Conservation (phyloP, 2,113 vertebrate species). For the Elaphurus davidianus region DNA sequence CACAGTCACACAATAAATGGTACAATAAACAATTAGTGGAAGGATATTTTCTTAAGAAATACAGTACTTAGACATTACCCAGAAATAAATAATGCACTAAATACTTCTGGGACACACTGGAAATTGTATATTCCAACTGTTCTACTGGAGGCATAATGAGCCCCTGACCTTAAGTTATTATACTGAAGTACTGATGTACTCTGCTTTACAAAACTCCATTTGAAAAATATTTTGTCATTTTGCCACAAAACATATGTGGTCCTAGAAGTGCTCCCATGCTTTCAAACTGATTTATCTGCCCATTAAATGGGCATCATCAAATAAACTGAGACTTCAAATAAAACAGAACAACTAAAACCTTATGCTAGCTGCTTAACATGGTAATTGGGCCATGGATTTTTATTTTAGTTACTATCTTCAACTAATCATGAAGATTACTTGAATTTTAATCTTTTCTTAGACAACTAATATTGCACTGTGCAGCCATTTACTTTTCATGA, state of each 20-base stretch:
- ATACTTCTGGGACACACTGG: neutral
- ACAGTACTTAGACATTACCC: neutral
- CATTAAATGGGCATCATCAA: conserved; percentile 71
- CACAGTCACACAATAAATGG: conserved; percentile 9
- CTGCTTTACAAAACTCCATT: neutral
- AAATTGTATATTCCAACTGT: neutral
- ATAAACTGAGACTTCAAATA: conserved; percentile 66
- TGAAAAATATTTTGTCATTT: conserved; percentile 27
- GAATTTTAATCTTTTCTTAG: conserved; percentile 82
- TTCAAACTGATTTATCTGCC: conserved; percentile 54
- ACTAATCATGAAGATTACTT: conserved; percentile 80
- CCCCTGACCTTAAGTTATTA: conserved; percentile 51
- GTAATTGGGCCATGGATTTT: conserved; percentile 79
- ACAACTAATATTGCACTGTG: conserved; percentile 74
- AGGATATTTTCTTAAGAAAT: conserved; percentile 14
- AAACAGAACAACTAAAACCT: conserved; percentile 56
- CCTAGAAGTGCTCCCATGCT: neutral
- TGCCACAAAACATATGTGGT: neutral
- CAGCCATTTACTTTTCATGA: conserved; percentile 79
- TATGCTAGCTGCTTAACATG: conserved; percentile 69
- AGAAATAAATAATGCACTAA: conserved; percentile 21
- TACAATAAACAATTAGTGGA: conserved; percentile 6
- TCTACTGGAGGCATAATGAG: conserved; percentile 54
- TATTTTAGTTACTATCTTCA: conserved; percentile 75
- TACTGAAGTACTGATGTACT: conserved; percentile 45